phyloP scores from a whole-genome alignment of 2,888 invertebrate genomes.

The Chalcosyrphus nemorum region DNA sequence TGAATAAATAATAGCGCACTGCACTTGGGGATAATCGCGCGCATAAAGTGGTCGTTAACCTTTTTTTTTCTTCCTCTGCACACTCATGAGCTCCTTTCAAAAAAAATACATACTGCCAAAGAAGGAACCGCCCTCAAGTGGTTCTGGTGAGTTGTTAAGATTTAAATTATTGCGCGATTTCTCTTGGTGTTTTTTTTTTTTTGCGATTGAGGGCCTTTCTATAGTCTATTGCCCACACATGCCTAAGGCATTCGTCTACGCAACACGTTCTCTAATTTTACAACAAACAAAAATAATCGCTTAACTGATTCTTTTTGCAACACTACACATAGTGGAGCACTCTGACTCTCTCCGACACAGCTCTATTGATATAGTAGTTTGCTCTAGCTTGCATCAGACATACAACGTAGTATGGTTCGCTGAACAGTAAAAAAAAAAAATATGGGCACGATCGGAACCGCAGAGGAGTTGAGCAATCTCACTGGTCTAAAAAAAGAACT shows the following conservation, averaged over 20 bases:
- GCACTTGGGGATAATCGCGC: slow-evolving; percentile 63
- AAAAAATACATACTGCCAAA: slow-evolving; percentile 9
- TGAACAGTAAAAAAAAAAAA: slow-evolving; percentile 36
- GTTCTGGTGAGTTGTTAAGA: slow-evolving; percentile 2
- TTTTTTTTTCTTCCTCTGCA: slow-evolving; percentile 16
- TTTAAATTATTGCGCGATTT: slow-evolving; percentile 40
- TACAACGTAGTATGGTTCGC: slow-evolving; percentile 52
- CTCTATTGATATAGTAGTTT: slow-evolving; percentile 13
- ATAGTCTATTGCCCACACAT: background rate
- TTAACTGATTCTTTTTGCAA: slow-evolving; percentile 64
- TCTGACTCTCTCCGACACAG: slow-evolving; percentile 3
- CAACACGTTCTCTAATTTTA: slow-evolving; percentile 44
- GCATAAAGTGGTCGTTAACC: slow-evolving; percentile 69
- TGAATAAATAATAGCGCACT: slow-evolving; percentile 59
- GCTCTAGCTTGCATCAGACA: slow-evolving; percentile 24
- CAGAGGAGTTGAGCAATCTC: slow-evolving; percentile 57
- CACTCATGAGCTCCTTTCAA: slow-evolving; percentile 39
- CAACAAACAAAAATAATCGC: slow-evolving; percentile 44
- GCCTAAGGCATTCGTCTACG: slow-evolving; percentile 19
- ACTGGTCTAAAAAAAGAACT: slow-evolving; percentile 69
- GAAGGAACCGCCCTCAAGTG: slow-evolving; percentile 53
- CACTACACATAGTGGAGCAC: slow-evolving; percentile 31
- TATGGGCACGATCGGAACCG: slow-evolving; percentile 30
- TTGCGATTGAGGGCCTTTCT: slow-evolving; percentile 5
- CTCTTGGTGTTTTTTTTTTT: slow-evolving; percentile 12